Percentiles rank a stretch among this genome's conserved stretches.
These are phyloP conservation scores for Lynx canadensis DNA, from an alignment of 2,113 vertebrate species.

Conservation along the genomic window DNA sequence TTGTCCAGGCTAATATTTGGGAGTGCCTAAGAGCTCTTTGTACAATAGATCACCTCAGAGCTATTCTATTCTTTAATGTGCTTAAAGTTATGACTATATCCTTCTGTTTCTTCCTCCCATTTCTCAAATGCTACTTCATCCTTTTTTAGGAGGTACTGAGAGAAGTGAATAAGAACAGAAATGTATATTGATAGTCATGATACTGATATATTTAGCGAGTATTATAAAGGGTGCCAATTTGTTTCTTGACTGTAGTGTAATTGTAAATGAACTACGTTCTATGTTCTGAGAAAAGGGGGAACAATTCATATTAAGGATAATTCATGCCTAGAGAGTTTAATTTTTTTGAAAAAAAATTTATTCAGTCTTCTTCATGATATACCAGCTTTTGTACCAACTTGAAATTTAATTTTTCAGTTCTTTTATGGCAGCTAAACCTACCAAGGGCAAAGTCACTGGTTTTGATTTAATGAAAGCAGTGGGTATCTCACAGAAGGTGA, in stretches of 20 bases:
- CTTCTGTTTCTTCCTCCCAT: background rate
- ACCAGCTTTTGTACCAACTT: background rate
- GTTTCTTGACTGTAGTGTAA: background rate
- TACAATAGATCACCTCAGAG: background rate
- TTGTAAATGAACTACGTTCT: background rate
- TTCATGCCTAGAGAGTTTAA: background rate
- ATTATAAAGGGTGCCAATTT: background rate
- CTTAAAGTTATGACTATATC: background rate
- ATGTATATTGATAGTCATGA: background rate
- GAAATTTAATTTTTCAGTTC: conserved; percentile 21
- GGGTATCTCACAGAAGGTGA: background rate
- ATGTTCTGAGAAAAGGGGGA: background rate
- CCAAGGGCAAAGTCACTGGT: background rate
- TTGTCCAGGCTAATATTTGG: background rate
- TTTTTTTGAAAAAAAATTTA: background rate
- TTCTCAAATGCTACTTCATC: background rate
- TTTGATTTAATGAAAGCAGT: conserved; percentile 63
- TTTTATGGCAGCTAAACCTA: background rate
- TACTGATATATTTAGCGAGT: background rate
- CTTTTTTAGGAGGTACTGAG: background rate
- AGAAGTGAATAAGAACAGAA: background rate
- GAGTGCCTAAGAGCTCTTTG: background rate
- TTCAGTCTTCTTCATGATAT: background rate
- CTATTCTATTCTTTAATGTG: background rate
- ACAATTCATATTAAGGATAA: background rate